Evolutionary conservation across 2,113 vertebrate genomes (phyloP).

Genomic region (Scophthalmus maximus): DNA sequence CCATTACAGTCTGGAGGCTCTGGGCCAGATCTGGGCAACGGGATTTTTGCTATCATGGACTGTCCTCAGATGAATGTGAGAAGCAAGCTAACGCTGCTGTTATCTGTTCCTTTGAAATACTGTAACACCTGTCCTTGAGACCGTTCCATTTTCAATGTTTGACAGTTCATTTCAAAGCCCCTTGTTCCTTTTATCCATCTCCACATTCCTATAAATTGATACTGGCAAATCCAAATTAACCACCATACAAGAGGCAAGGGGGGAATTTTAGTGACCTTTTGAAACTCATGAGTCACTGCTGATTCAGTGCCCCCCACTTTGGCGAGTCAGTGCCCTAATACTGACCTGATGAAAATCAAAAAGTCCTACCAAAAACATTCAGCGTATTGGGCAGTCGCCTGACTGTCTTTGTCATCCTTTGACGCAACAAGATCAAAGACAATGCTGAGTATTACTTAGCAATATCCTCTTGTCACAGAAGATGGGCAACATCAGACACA

Average conservation of each 20-base stretch:
- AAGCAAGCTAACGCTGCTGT: background rate
- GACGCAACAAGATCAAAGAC: constrained; percentile 22
- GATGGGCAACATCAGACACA: too few relatives aligned
- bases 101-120: background rate
- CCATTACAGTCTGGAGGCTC: background rate
- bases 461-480: constrained; percentile 26
- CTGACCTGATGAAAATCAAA: background rate
- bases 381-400: background rate
- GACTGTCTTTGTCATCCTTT: constrained; percentile 18
- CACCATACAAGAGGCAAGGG: background rate
- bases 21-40: background rate
- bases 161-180: background rate
- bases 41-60: background rate
- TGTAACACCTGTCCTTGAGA: background rate
- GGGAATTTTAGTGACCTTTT: background rate
- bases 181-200: background rate
- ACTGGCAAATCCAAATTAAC: background rate
- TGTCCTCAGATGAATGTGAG: background rate
- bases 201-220: background rate
- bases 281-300: background rate
- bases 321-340: background rate
- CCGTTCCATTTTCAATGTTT: background rate
- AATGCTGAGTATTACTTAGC: constrained; percentile 25
- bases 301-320: background rate
- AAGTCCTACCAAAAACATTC: background rate